Percentiles rank a stretch among this genome's conserved stretches.
These are phyloP conservation scores for Oostethus manadensis DNA, from an alignment of 2,113 vertebrate genomes.

Conservation along the genomic window DNA sequence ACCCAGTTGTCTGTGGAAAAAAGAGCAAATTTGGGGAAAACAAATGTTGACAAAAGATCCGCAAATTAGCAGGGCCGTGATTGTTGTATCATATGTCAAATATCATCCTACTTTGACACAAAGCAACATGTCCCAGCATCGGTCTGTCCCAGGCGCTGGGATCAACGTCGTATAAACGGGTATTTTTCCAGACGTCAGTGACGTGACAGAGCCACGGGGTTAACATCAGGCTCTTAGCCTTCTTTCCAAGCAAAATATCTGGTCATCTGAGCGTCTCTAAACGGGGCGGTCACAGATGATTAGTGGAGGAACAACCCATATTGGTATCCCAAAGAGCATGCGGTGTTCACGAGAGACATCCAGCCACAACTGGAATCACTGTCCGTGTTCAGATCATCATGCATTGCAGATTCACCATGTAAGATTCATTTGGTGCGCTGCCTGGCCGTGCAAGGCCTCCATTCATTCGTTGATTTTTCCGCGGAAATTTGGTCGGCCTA, in stretches of 20 bases:
- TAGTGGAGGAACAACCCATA: conserved; percentile 64
- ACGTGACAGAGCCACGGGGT: conserved; percentile 1
- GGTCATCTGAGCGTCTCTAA: conserved; percentile 69
- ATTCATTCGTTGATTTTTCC: conserved; percentile 62
- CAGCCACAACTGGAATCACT: conserved; percentile 64
- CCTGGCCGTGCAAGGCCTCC: conserved; percentile 61
- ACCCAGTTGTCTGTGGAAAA: no score
- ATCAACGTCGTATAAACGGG: not conserved
- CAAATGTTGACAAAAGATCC: no score
- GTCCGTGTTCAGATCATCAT: conserved; percentile 65
- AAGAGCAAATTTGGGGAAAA: no score
- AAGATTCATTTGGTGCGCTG: conserved; percentile 73
- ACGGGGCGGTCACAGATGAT: conserved; percentile 69
- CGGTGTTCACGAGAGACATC: conserved; percentile 65
- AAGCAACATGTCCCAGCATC: not conserved
- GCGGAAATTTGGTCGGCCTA: conserved; percentile 41
- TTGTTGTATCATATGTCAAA: not conserved
- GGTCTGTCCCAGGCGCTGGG: not conserved
- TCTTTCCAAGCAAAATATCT: conserved; percentile 60
- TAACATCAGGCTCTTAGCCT: conserved; percentile 19
- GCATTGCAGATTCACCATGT: conserved; percentile 69
- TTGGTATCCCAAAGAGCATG: conserved; percentile 67
- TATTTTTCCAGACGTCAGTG: conserved; percentile 1
- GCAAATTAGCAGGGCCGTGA: no score
- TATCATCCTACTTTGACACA: not conserved